Evolutionary conservation across 2,797 vertebrate species (phyloP).

Genomic region (Ctenosaura bakeri): DNA sequence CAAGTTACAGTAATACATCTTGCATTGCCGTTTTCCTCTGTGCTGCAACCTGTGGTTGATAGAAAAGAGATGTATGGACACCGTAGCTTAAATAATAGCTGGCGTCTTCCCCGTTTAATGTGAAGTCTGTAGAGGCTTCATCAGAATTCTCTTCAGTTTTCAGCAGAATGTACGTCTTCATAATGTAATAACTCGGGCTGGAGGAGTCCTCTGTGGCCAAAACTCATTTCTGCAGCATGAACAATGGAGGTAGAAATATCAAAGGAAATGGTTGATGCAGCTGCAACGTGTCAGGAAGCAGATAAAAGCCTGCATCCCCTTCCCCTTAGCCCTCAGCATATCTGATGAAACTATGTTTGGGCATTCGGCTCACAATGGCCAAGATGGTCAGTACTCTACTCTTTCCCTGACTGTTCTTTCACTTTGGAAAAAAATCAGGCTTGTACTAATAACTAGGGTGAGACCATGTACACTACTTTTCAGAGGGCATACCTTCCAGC

Average conservation of each 20-base stretch:
- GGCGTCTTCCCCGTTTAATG: background rate
- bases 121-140: background rate
- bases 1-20: background rate
- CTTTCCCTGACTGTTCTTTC: too few species aligned
- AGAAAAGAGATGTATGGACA: constrained; percentile 13
- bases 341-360: background rate
- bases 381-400: too few species aligned
- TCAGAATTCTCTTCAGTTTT: constrained; percentile 14
- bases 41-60: background rate
- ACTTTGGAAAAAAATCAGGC: too few species aligned
- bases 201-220: constrained; percentile 21
- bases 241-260: constrained; percentile 20
- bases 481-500: too few species aligned
- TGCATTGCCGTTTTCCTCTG: background rate
- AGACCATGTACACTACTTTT: too few species aligned
- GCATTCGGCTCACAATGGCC: background rate
- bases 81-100: constrained; percentile 5
- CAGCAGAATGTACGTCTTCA: background rate
- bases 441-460: too few species aligned
- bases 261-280: constrained; percentile 5
- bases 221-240: constrained; percentile 18
- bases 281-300: constrained; percentile 7
- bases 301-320: constrained; percentile 5
- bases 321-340: background rate
- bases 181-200: constrained; percentile 24